A percentile compares a stretch with the other conserved stretches of the same genome.
phyloP scores from a whole-genome alignment of 2,113 vertebrate genomes.

The Xyliphius kryptos region DNA sequence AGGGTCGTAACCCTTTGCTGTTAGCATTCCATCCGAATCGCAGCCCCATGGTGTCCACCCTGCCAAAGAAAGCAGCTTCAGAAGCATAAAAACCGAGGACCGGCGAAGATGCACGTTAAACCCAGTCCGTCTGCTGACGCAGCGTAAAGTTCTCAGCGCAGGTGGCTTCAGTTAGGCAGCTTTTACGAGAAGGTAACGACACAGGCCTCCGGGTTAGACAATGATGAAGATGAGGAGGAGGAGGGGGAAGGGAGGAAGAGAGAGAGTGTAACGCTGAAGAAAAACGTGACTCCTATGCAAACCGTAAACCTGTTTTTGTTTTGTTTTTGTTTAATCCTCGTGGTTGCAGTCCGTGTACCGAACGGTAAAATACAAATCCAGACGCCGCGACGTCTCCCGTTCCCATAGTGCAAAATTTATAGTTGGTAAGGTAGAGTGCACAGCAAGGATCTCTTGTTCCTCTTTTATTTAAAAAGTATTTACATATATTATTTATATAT shows the following conservation, averaged over 20 bases:
- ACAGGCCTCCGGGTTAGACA: conserved; percentile 64
- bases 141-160: neutral
- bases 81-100: too few relatives aligned
- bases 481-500: conserved; percentile 76
- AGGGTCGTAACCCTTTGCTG: too few relatives aligned
- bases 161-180: conserved; percentile 29
- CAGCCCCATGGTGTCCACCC: too few relatives aligned
- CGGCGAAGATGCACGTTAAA: too few relatives aligned
- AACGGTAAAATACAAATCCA: conserved; percentile 56
- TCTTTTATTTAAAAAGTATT: conserved; percentile 62
- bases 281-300: conserved; percentile 46
- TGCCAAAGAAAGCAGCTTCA: too few relatives aligned
- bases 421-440: conserved; percentile 74
- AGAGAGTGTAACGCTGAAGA: conserved; percentile 61
- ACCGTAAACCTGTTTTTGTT: conserved; percentile 62
- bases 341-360: conserved; percentile 58
- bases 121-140: neutral
- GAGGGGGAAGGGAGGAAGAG: too few relatives aligned
- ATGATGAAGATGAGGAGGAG: too few relatives aligned
- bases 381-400: conserved; percentile 63
- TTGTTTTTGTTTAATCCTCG: conserved; percentile 2
- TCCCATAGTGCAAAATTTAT: conserved; percentile 83
- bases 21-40: too few relatives aligned
- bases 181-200: conserved; percentile 49
- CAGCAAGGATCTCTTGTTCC: conserved; percentile 65